Conservation (phyloP, 2,797 vertebrate genomes). For the Alexandromys oeconomus region DNA sequence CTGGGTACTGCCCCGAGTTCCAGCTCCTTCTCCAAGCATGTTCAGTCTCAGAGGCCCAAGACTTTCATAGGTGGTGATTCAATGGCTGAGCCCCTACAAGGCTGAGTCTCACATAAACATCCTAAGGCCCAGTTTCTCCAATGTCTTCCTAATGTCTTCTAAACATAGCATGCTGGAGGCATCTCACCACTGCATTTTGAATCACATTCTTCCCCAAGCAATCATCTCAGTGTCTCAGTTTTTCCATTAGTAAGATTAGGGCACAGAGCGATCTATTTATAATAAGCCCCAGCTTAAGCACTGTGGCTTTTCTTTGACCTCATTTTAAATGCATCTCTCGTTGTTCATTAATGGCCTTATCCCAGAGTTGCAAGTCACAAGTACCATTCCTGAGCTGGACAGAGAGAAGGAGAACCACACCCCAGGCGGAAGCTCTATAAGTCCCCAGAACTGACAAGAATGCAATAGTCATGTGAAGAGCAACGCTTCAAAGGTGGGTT, state of each 20-base stretch:
- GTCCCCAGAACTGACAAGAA: constrained; percentile 28
- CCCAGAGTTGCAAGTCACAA: constrained; percentile 59
- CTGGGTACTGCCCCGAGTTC: not conserved
- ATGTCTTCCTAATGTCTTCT: constrained; percentile 21
- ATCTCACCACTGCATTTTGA: constrained; percentile 53
- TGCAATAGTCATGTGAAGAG: not conserved
- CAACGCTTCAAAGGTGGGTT: not conserved
- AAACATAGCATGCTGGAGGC: constrained; percentile 57
- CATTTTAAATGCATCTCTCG: constrained; percentile 71
- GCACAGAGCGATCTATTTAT: constrained; percentile 75
- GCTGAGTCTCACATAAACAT: constrained; percentile 25
- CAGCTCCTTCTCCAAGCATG: not conserved
- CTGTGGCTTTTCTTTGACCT: constrained; percentile 67
- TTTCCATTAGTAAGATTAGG: constrained; percentile 78
- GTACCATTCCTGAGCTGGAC: constrained; percentile 45
- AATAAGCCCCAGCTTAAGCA: constrained; percentile 72
- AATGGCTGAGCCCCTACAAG: not conserved
- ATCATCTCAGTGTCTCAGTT: constrained; percentile 67
- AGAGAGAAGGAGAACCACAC: constrained; percentile 51
- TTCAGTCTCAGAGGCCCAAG: not conserved
- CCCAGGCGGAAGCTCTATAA: constrained; percentile 12
- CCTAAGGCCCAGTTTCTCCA: not conserved
- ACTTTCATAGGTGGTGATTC: not conserved
- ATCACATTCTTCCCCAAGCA: constrained; percentile 62
- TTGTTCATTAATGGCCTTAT: constrained; percentile 74